Conservation (phyloP, 2,797 vertebrate genomes). For the Oreochromis grahami region DNA sequence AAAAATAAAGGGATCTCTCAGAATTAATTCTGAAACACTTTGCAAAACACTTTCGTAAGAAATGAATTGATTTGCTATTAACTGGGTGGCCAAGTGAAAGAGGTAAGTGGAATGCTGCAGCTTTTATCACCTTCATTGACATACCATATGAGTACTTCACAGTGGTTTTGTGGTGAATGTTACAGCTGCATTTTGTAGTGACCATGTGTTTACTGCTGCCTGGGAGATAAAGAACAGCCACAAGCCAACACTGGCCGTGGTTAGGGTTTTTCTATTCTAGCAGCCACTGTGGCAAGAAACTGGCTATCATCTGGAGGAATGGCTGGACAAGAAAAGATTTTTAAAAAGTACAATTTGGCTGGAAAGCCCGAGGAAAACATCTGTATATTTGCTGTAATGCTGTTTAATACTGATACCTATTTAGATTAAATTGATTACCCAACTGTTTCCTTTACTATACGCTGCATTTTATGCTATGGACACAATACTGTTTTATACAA, state of each 20-base stretch:
- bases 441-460: neutral
- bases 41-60: neutral
- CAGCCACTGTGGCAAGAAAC: constrained; percentile 7
- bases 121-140: constrained; percentile 2
- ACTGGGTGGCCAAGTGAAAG: neutral
- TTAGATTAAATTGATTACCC: neutral
- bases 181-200: constrained; percentile 3
- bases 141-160: neutral
- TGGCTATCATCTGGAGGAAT: neutral
- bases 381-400: neutral
- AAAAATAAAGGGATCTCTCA: neutral
- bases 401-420: neutral
- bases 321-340: neutral
- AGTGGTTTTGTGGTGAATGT: constrained; percentile 17
- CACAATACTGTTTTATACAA: neutral
- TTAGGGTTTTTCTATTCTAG: constrained; percentile 16
- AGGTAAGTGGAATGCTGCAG: neutral
- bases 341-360: neutral
- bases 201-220: constrained; percentile 37
- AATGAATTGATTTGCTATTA: neutral
- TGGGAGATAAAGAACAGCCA: constrained; percentile 34
- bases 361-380: neutral
- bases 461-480: neutral
- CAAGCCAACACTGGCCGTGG: constrained; percentile 19
- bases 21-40: neutral